Conservation (phyloP, 2,797 vertebrate genomes). For the Pipistrellus pipistrellus region DNA sequence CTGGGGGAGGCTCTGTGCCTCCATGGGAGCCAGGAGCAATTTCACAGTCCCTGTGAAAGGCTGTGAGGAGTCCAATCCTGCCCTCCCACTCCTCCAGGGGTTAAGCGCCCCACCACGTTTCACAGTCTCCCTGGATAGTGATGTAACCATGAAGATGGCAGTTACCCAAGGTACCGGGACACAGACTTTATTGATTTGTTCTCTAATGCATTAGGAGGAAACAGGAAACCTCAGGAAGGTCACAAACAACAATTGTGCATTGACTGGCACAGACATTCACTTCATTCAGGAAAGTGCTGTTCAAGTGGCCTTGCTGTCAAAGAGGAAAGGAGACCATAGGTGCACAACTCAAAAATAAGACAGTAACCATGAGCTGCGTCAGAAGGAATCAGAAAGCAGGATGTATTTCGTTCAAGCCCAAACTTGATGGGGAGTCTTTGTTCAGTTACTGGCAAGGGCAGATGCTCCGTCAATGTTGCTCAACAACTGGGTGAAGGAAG, state of each 20-base stretch:
- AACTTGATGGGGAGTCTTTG: slow-evolving; percentile 8
- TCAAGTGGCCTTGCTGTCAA: slow-evolving; percentile 46
- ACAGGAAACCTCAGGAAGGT: slow-evolving; percentile 79
- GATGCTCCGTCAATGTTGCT: not conserved
- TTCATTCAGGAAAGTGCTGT: slow-evolving; percentile 66
- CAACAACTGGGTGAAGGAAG: not conserved
- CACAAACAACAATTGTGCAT: slow-evolving; percentile 79
- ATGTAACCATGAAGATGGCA: slow-evolving; percentile 75
- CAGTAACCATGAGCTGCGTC: not conserved
- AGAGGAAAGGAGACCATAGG: slow-evolving; percentile 51
- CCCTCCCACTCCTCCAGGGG: slow-evolving; percentile 38
- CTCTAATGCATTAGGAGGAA: slow-evolving; percentile 84
- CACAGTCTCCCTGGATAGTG: slow-evolving; percentile 50
- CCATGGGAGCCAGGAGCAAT: slow-evolving; percentile 51
- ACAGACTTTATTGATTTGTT: slow-evolving; percentile 85
- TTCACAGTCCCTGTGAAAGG: slow-evolving; percentile 67
- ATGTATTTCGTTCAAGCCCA: slow-evolving; percentile 19
- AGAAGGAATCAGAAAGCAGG: slow-evolving; percentile 25
- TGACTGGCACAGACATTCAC: slow-evolving; percentile 66
- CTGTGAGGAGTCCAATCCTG: slow-evolving; percentile 33
- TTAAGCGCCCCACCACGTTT: not conserved
- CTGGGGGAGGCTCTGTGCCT: slow-evolving; percentile 35
- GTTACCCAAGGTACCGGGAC: slow-evolving; percentile 82
- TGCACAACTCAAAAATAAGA: slow-evolving; percentile 36
- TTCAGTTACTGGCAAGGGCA: slow-evolving; percentile 14